Evolutionary conservation across 2,113 vertebrate species (phyloP).

Genomic region (Vimba vimba): DNA sequence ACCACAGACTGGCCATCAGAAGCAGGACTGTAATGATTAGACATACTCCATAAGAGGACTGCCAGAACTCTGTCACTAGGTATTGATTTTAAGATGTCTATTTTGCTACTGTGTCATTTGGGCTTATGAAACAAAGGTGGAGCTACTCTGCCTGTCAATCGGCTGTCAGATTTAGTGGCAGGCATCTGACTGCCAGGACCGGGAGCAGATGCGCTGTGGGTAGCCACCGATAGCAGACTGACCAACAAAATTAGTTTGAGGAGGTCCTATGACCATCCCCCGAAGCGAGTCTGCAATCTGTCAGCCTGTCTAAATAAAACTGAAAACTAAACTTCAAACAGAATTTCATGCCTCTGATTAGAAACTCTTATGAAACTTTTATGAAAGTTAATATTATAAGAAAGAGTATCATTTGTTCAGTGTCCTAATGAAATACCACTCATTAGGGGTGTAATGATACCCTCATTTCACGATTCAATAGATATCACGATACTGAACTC

Average conservation of each 20-base stretch:
- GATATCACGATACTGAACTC: too few species aligned
- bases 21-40: conserved; percentile 29
- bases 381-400: not conserved
- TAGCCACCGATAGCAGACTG: conserved; percentile 6
- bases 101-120: conserved; percentile 41
- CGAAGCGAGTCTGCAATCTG: not conserved
- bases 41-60: not conserved
- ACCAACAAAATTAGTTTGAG: conserved; percentile 11
- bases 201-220: conserved; percentile 31
- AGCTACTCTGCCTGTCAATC: conserved; percentile 27
- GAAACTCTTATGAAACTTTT: not conserved
- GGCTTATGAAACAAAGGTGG: conserved; percentile 40
- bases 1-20: conserved; percentile 28
- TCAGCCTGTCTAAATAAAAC: not conserved
- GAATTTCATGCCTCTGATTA: not conserved
- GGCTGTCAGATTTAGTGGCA: conserved; percentile 21
- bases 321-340: conserved; percentile 28
- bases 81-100: conserved; percentile 42
- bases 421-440: not conserved
- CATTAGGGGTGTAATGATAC: too few species aligned
- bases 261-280: not conserved
- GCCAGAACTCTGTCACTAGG: not conserved
- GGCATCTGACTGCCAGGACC: conserved; percentile 33
- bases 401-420: not conserved
- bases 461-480: too few species aligned